phyloP scores from a whole-genome alignment of 2,888 invertebrate genomes.

The Thera obeliscata region DNA sequence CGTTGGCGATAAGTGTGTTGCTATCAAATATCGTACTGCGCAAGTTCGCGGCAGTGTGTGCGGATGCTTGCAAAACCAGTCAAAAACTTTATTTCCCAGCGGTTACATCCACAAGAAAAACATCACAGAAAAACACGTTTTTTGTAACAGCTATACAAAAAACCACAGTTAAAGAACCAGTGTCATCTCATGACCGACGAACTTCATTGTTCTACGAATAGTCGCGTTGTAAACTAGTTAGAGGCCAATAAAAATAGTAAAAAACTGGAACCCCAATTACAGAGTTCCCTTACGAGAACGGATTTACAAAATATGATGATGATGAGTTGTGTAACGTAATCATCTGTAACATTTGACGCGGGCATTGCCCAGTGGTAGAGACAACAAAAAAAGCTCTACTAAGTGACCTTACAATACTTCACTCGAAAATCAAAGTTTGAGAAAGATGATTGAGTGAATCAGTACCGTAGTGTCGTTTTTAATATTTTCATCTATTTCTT shows the following conservation, averaged over 20 bases:
- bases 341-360: conserved; percentile 77
- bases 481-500: too few species aligned
- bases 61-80: too few species aligned
- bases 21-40: too few species aligned
- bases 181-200: background rate
- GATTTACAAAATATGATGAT: conserved; percentile 74
- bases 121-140: too few species aligned
- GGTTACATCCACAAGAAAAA: too few species aligned
- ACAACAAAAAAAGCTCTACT: conserved; percentile 43
- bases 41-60: too few species aligned
- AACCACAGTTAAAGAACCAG: background rate
- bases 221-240: conserved; percentile 26
- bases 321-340: conserved; percentile 80
- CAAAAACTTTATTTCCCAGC: too few species aligned
- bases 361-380: conserved; percentile 56
- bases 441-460: too few species aligned
- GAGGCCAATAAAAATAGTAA: conserved; percentile 38
- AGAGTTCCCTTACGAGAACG: conserved; percentile 59
- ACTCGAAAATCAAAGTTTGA: too few species aligned
- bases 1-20: too few species aligned
- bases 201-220: conserved; percentile 4
- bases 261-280: conserved; percentile 57
- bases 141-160: background rate
- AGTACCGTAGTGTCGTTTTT: too few species aligned
- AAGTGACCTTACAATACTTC: background rate